Evolutionary conservation across 1,140 invertebrate genomes (phyloP), one percentile per base, ranked within the genome.

Genomic region (Pteromalus puparum): DNA sequence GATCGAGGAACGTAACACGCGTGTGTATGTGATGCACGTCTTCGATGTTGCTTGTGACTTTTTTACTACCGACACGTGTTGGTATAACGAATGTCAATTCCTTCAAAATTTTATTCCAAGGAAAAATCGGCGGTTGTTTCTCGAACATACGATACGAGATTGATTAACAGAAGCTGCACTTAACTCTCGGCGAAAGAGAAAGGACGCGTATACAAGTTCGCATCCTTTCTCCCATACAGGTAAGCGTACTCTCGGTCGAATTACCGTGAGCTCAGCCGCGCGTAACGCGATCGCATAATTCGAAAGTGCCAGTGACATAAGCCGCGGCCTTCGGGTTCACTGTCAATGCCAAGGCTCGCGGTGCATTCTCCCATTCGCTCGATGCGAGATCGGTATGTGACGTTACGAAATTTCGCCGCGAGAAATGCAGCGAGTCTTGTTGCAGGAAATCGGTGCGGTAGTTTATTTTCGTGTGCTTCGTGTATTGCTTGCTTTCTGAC

Each of bases 261-360:
- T 70, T 18, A 28, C 68, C 15, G n/a, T 3, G n/a, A n/a, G 24
- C 24, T 24, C 67, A 2, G 67, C 24, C 70, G 2, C 28, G 70
- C 70, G 70, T 30, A 74, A 74, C 72, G 28, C 72, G 68, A 28
- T 30, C 72, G 72, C 34, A 7, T 74, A 74, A 74, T 74, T 42
- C 72, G 72, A 74, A 74, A 38, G 72, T 74, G 72, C 28, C 34
- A 30, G 28, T 74, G 72, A 74, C 72, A 74, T 74, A 74, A 74
- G 72, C 21, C 72, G 28, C 67, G 72, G 34, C 72, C 26, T 34
- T 42, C 72, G 21, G 30, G 30, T 74, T 42, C 72, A 74, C 72
- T 74, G 72, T 28, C 34, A 74, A 74, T 74, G 72, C 34, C 24
- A 18, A 26, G 67, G 24, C 65, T 67, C 65, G 65, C 15, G 13